Percentiles rank a stretch among this genome's conserved stretches.
Conservation (phyloP, 1,140 invertebrate genomes). For the Pachyrhynchus sulphureomaculatus region DNA sequence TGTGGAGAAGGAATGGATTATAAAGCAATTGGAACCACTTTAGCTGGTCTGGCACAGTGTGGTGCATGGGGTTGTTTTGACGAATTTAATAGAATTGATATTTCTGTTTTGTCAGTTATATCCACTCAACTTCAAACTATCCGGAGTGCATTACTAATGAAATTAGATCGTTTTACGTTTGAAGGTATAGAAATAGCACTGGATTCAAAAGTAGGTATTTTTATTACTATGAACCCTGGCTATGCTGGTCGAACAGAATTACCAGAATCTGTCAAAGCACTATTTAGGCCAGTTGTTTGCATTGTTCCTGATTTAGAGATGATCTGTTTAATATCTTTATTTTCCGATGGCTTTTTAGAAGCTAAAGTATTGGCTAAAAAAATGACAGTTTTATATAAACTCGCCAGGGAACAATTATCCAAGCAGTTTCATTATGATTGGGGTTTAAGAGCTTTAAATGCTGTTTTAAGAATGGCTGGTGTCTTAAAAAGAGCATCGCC, state of each 20-base stretch:
- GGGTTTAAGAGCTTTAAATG: constrained; percentile 84
- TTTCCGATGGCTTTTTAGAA: constrained; percentile 85
- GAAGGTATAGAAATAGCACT: constrained; percentile 80
- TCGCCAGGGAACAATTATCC: constrained; percentile 82
- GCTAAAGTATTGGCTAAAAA: constrained; percentile 89
- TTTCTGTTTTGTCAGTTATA: constrained; percentile 87
- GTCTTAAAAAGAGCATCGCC: constrained; percentile 75
- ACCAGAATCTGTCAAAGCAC: constrained; percentile 86
- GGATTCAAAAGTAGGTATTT: constrained; percentile 84
- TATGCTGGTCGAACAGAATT: constrained; percentile 87
- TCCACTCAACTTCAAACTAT: constrained; percentile 89
- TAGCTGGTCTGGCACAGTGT: constrained; percentile 72
- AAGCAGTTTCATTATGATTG: constrained; percentile 94
- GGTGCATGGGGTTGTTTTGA: constrained; percentile 91
- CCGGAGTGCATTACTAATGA: constrained; percentile 74
- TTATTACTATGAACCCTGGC: constrained; percentile 93
- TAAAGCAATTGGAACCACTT: constrained; percentile 79
- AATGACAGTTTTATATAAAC: constrained; percentile 85
- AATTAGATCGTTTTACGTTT: constrained; percentile 77
- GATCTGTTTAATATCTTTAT: constrained; percentile 88
- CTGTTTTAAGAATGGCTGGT: constrained; percentile 86
- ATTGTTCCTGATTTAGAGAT: constrained; percentile 86
- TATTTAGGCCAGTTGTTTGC: constrained; percentile 88
- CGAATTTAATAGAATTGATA: constrained; percentile 89
- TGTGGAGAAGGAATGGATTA: constrained; percentile 93